A percentile compares a stretch with the other conserved stretches of the same genome.
Evolutionary conservation across 2,888 invertebrate genomes (phyloP).

Genomic region (Pasiphila rectangulata): DNA sequence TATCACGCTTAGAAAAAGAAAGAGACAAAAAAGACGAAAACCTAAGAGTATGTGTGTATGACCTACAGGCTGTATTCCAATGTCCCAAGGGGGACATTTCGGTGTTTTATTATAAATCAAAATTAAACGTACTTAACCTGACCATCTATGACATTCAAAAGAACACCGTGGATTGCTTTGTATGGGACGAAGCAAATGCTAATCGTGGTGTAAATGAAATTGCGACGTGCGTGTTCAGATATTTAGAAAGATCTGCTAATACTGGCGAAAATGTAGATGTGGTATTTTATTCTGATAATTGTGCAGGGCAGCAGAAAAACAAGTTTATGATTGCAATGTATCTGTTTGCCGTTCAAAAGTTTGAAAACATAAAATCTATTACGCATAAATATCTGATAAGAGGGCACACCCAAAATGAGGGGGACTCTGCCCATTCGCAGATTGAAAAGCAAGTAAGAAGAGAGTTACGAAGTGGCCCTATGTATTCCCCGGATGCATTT

Average conservation of each 20-base stretch:
- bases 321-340: slow-evolving; percentile 34
- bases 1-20: slow-evolving; percentile 32
- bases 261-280: slow-evolving; percentile 25
- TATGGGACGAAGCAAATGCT: slow-evolving; percentile 47
- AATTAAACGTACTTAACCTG: slow-evolving; percentile 40
- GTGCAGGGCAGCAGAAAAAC: slow-evolving; percentile 40
- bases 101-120: slow-evolving; percentile 42
- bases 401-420: slow-evolving; percentile 35
- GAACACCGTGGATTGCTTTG: slow-evolving; percentile 35
- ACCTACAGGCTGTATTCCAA: slow-evolving; percentile 42
- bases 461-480: slow-evolving; percentile 20
- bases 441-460: slow-evolving; percentile 25
- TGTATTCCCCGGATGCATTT: slow-evolving; percentile 22
- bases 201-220: slow-evolving; percentile 45
- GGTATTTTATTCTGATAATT: slow-evolving; percentile 44
- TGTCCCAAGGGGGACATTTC: slow-evolving; percentile 42
- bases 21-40: slow-evolving; percentile 31
- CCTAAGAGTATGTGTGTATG: slow-evolving; percentile 34
- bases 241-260: slow-evolving; percentile 30
- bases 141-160: slow-evolving; percentile 40
- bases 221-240: slow-evolving; percentile 43
- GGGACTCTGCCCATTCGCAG: slow-evolving; percentile 31
- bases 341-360: slow-evolving; percentile 20
- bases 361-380: slow-evolving; percentile 26
- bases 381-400: slow-evolving; percentile 36